Evolutionary conservation across 2,797 vertebrate species (phyloP).

Genomic region (Helicolenus hilgendorfi): DNA sequence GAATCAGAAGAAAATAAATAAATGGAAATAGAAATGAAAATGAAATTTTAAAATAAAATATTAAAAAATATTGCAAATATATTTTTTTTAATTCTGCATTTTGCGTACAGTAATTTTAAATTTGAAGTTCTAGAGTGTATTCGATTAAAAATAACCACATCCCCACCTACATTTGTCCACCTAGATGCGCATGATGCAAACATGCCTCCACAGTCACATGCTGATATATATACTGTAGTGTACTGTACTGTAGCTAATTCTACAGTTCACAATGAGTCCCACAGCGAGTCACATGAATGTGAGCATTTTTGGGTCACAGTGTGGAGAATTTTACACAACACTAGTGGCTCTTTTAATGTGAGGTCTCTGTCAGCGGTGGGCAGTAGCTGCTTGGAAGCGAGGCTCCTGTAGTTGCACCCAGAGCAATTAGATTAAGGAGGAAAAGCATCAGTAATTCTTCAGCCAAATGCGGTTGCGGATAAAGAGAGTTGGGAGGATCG

Average conservation of each 20-base stretch:
- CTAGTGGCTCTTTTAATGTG: conserved; percentile 1
- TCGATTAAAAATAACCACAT: background rate
- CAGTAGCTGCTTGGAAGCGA: conserved; percentile 27
- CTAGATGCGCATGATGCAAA: background rate
- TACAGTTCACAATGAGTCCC: background rate
- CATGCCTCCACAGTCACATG: background rate
- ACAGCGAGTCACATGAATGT: conserved; percentile 19
- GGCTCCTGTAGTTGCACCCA: conserved; percentile 52
- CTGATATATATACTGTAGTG: background rate
- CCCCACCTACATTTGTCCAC: background rate
- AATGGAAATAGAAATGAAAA: no score
- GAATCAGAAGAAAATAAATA: no score
- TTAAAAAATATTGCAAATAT: no score
- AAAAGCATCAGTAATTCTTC: conserved; percentile 66
- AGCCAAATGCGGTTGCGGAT: conserved; percentile 67
- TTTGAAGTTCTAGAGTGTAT: background rate
- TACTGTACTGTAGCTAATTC: background rate
- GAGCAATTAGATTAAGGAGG: conserved; percentile 76
- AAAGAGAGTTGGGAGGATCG: conserved; percentile 72
- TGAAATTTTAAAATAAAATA: background rate
- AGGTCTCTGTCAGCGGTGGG: conserved; percentile 22
- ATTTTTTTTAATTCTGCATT: background rate
- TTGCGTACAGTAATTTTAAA: background rate
- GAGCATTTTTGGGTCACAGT: conserved; percentile 27
- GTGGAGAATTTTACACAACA: conserved; percentile 11